phyloP scores from a whole-genome alignment of 2,888 invertebrate genomes.

The Caenorhabditis drosophilae region DNA sequence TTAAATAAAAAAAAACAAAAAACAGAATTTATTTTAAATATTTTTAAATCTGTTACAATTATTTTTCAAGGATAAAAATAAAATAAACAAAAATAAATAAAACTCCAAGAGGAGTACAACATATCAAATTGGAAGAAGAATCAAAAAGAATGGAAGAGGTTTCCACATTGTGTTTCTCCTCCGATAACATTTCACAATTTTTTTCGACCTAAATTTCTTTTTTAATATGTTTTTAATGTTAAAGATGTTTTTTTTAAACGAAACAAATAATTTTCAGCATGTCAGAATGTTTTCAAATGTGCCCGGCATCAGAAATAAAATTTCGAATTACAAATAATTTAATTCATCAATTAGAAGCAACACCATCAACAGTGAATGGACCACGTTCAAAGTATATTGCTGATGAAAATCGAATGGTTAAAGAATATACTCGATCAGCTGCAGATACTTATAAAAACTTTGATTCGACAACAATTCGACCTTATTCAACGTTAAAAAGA shows the following conservation, averaged over 20 bases:
- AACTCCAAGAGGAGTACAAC: constrained; percentile 1
- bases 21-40: too few species aligned
- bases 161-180: not conserved
- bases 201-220: not conserved
- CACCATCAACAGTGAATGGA: constrained; percentile 4
- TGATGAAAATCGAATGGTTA: constrained; percentile 36
- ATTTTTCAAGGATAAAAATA: too few species aligned
- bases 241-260: not conserved
- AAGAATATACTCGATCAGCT: constrained; percentile 44
- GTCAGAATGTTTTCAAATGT: constrained; percentile 21
- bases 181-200: too few species aligned
- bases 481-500: constrained; percentile 20
- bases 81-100: too few species aligned
- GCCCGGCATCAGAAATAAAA: constrained; percentile 25
- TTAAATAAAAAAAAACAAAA: too few species aligned
- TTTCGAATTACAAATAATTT: constrained; percentile 41
- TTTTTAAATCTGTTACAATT: too few species aligned
- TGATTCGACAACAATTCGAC: constrained; percentile 32
- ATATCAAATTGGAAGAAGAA: not conserved
- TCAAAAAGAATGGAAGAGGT: not conserved
- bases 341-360: constrained; percentile 40
- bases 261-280: constrained; percentile 3
- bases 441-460: constrained; percentile 37
- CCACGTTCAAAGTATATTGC: constrained; percentile 11
- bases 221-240: not conserved